Evolutionary conservation across 2,113 vertebrate genomes (phyloP).

Genomic region (Antigone vipio): DNA sequence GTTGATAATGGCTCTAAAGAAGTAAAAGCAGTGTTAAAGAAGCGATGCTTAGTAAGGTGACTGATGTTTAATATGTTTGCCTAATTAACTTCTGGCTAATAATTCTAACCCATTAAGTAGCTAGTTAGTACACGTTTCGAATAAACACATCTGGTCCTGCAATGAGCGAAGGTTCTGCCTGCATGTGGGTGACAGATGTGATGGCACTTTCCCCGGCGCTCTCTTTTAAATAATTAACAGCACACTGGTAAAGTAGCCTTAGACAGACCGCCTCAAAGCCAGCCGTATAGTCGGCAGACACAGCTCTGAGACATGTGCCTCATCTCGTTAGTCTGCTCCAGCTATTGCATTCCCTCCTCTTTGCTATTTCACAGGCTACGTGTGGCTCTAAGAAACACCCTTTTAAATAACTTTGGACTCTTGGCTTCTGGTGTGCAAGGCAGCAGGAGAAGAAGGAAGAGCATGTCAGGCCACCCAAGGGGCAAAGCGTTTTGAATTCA

Average conservation of each 20-base stretch:
- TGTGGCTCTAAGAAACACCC: neutral
- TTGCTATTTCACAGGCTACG: neutral
- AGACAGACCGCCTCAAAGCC: constrained; percentile 67
- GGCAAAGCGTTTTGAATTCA: neutral
- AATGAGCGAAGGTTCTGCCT: constrained; percentile 59
- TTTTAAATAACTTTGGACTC: neutral
- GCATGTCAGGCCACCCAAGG: neutral
- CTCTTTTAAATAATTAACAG: constrained; percentile 86
- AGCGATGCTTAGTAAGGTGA: constrained; percentile 57
- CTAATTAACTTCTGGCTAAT: constrained; percentile 90
- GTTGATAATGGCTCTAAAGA: neutral
- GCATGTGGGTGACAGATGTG: constrained; percentile 87
- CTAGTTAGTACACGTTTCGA: constrained; percentile 82
- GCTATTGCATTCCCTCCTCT: neutral
- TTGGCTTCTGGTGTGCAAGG: constrained; percentile 17
- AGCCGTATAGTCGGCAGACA: constrained; percentile 69
- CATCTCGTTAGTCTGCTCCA: constrained; percentile 47
- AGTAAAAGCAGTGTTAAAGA: constrained; percentile 26
- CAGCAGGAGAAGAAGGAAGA: neutral
- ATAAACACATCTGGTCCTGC: constrained; percentile 91
- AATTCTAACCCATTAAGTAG: constrained; percentile 87
- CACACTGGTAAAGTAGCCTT: constrained; percentile 37
- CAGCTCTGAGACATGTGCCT: constrained; percentile 38
- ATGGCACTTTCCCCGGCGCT: constrained; percentile 76
- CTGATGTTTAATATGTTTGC: constrained; percentile 75